phyloP scores from a whole-genome alignment of 2,888 invertebrate genomes.

The Metalampra italica region DNA sequence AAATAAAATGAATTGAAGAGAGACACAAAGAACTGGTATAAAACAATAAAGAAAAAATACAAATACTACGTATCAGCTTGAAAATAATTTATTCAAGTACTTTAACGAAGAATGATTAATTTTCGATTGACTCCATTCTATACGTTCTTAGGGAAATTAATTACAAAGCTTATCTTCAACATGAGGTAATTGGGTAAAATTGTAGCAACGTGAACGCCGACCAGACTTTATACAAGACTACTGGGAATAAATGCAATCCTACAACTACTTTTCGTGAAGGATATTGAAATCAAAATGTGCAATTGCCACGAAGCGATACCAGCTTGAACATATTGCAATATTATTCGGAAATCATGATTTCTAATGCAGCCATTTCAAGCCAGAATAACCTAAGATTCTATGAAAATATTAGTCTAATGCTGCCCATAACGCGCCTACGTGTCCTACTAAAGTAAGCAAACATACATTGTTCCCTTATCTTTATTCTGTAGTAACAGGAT shows the following conservation, averaged over 20 bases:
- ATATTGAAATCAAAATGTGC: too few relatives aligned
- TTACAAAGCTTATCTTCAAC: not conserved
- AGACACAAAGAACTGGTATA: too few relatives aligned
- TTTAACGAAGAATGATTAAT: too few relatives aligned
- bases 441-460: constrained; percentile 25
- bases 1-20: too few relatives aligned
- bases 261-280: not conserved
- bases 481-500: constrained; percentile 21
- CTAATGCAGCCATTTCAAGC: constrained; percentile 8
- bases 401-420: constrained; percentile 43
- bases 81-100: too few relatives aligned
- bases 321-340: not conserved
- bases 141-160: not conserved
- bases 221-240: not conserved
- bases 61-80: too few relatives aligned
- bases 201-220: too few relatives aligned
- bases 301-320: not conserved
- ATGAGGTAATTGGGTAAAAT: too few relatives aligned
- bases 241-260: not conserved
- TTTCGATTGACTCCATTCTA: too few relatives aligned
- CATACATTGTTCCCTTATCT: constrained; percentile 29
- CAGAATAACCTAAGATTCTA: constrained; percentile 32
- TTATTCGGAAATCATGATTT: not conserved
- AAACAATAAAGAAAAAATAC: too few relatives aligned
- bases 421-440: constrained; percentile 48